Evolutionary conservation across 1,140 invertebrate genomes (phyloP).

Genomic region (Pseudomyrmex flavicornis): DNA sequence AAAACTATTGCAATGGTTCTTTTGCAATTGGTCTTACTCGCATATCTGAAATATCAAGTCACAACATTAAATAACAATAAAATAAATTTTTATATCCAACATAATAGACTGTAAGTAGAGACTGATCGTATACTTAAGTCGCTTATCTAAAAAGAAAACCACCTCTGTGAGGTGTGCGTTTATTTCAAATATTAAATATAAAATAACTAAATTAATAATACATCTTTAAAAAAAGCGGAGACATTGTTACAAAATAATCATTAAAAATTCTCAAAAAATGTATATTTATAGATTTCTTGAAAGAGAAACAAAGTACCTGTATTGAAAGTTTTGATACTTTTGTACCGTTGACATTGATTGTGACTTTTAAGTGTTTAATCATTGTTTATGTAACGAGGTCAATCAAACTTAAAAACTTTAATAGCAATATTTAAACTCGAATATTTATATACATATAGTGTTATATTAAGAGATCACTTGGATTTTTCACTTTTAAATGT

Average conservation of each 20-base stretch:
- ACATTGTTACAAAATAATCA: constrained; percentile 68
- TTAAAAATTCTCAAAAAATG: constrained; percentile 60
- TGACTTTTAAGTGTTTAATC: constrained; percentile 78
- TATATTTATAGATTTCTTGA: constrained; percentile 71
- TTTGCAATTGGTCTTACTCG: background rate
- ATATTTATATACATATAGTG: constrained; percentile 22
- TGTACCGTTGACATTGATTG: constrained; percentile 80
- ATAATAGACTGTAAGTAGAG: constrained; percentile 61
- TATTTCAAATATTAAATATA: constrained; percentile 63
- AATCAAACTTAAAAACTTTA: constrained; percentile 59
- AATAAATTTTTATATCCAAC: constrained; percentile 37
- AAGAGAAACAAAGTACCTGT: constrained; percentile 51
- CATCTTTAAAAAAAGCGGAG: constrained; percentile 20
- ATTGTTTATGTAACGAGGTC: constrained; percentile 59
- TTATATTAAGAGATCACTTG: constrained; percentile 11
- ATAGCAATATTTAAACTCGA: constrained; percentile 40
- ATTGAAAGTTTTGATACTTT: constrained; percentile 80
- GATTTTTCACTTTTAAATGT: constrained; percentile 46
- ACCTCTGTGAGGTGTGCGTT: constrained; percentile 74
- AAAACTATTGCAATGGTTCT: background rate
- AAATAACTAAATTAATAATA: constrained; percentile 55
- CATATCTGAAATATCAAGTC: constrained; percentile 29
- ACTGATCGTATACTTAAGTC: constrained; percentile 60
- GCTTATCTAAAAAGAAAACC: constrained; percentile 61
- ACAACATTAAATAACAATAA: background rate